Evolutionary conservation across 1,140 invertebrate genomes (phyloP).

Genomic region (Drosophila pallidifrons): DNA sequence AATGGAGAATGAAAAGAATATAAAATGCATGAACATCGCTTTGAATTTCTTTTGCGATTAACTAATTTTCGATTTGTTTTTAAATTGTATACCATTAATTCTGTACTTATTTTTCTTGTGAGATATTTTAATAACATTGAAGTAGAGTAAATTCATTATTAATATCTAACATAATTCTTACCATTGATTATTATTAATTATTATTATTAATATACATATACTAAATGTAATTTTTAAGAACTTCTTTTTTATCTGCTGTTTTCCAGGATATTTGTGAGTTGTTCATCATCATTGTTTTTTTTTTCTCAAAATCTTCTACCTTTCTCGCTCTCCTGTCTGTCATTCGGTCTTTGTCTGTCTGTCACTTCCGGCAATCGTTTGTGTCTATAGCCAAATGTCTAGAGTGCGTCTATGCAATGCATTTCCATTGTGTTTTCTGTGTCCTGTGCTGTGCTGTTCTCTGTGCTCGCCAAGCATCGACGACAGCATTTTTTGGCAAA

Average conservation of each 20-base stretch:
- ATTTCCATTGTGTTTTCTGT: slow-evolving; percentile 44
- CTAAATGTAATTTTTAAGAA: no score
- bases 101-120: no score
- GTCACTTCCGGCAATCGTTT: slow-evolving; percentile 33
- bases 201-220: no score
- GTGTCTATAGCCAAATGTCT: slow-evolving; percentile 33
- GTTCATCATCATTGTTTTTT: not conserved
- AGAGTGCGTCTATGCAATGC: slow-evolving; percentile 36
- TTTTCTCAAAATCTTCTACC: not conserved
- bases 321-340: not conserved
- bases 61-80: no score
- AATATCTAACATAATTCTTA: not conserved
- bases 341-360: slow-evolving; percentile 17
- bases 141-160: not conserved
- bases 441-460: slow-evolving; percentile 30
- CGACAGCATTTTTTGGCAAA: slow-evolving; percentile 7
- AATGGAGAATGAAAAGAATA: no score
- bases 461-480: slow-evolving; percentile 18
- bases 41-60: no score
- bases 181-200: no score
- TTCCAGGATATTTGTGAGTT: not conserved
- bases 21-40: no score
- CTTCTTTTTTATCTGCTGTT: not conserved
- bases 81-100: no score
- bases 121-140: no score